phyloP scores from a whole-genome alignment of 1,140 invertebrate species.

The Drosophila equinoxialis region DNA sequence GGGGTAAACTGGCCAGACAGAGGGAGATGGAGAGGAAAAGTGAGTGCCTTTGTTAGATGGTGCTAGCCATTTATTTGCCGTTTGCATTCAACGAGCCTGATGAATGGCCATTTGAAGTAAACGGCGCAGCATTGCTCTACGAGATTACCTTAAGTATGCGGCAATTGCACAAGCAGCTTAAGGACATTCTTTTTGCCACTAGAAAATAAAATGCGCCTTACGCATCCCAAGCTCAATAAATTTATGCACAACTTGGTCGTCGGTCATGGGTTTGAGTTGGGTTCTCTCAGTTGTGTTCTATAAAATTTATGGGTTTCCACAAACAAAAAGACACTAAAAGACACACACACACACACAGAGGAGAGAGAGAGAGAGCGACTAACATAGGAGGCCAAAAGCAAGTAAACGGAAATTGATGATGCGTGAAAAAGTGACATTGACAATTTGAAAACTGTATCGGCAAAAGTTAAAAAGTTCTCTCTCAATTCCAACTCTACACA shows the following conservation, averaged over 20 bases:
- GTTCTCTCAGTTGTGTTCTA: too few species aligned
- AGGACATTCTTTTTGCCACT: conserved; percentile 40
- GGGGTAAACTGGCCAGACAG: conserved; percentile 46
- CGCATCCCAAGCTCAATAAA: conserved; percentile 65
- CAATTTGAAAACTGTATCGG: conserved; percentile 76
- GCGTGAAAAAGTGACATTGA: conserved; percentile 75
- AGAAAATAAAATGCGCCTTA: conserved; percentile 65
- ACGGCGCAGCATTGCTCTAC: conserved; percentile 61
- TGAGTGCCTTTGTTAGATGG: conserved; percentile 43
- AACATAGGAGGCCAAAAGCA: conserved; percentile 45
- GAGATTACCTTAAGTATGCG: conserved; percentile 81
- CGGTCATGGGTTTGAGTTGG: too few species aligned
- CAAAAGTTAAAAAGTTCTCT: conserved; percentile 6
- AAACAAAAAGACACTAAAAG: conserved; percentile 52
- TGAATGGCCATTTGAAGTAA: conserved; percentile 80
- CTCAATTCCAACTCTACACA: conserved; percentile 26
- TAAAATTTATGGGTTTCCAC: conserved; percentile 69
- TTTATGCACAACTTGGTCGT: conserved; percentile 62
- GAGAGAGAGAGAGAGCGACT: conserved; percentile 37
- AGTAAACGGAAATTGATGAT: conserved; percentile 79
- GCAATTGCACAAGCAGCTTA: conserved; percentile 77
- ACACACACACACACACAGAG: too few species aligned
- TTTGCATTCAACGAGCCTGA: conserved; percentile 80
- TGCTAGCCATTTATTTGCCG: conserved; percentile 71
- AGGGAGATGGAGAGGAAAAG: conserved; percentile 6